Base-by-base conservation (phyloP, 2,888 invertebrate species). In the Uropetala carovei region DNA sequence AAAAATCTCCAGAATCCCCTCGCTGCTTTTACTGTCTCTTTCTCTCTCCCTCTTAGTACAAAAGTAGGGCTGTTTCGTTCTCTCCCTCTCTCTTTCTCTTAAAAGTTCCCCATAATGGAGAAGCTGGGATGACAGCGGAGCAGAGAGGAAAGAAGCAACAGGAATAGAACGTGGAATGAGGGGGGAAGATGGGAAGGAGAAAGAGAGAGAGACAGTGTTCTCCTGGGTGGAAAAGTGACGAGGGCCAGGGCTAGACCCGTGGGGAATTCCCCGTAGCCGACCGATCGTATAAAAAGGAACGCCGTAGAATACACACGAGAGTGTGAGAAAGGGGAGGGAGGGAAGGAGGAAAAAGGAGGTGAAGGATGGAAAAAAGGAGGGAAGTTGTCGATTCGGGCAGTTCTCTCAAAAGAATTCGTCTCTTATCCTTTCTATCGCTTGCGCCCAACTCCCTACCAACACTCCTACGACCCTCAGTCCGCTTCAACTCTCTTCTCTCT, bases 191-290 rank as follows among this genome's bases (percentile, higher is more conserved):
- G 56, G 27, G 75, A 9, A 11, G 64, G 64, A 18, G 64, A 7
- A 13, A 8, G n/a, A n/a, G 57, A 57, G 30, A 18, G 43, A 60
- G 11, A 13, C 7, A 30, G 18, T 64, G 30, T 16, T 13, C n/a
- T 16, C 30, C 43, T n/a, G 43, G 14, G 64, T 43, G 43, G 30
- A 89, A 43, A 89, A 89, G 89, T 89, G 89, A 64, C 86, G 59
- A 86, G 86, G 89, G 89, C 43, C 89, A 30, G 43, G 64, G 64
- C 60, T 43, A 14, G 60, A 64, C 30, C 89, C 60, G n/a, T 68
- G 89, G 89, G 89, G 89, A 89, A 89, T 68, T 86, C 86, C 60
- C 85, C 58, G 11, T 11, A 85, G 30, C 60, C 30, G 86, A 60
- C 30, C 86, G 86, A 86, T 86, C 27, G 86, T 30, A 60, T 59